A percentile compares a stretch with the other conserved stretches of the same genome.
phyloP scores from a whole-genome alignment of 2,888 invertebrate species.

The Nomada goodeniana region DNA sequence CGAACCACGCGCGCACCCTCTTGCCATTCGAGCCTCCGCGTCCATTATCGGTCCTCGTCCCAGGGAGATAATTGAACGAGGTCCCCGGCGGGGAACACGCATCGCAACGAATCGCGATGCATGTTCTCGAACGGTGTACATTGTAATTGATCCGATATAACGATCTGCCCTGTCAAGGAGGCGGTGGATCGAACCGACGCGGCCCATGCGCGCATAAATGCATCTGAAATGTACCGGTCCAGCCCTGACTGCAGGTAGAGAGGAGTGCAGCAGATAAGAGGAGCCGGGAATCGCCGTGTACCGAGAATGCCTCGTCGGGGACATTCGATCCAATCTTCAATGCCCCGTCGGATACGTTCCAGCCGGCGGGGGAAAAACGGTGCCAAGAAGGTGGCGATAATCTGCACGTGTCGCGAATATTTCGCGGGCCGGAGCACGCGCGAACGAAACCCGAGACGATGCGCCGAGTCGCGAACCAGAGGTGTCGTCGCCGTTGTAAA shows the following conservation, averaged over 20 bases:
- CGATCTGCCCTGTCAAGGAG: slow-evolving; percentile 49
- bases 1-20: slow-evolving; percentile 10
- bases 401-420: slow-evolving; percentile 75
- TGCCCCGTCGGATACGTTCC: slow-evolving; percentile 50
- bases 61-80: slow-evolving; percentile 44
- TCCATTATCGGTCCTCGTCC: slow-evolving; percentile 29
- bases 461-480: slow-evolving; percentile 60
- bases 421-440: slow-evolving; percentile 75
- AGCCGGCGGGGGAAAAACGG: slow-evolving; percentile 43
- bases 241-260: slow-evolving; percentile 52
- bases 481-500: slow-evolving; percentile 65
- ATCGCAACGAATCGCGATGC: slow-evolving; percentile 49
- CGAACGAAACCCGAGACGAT: slow-evolving; percentile 69
- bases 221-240: slow-evolving; percentile 41
- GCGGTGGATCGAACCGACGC: slow-evolving; percentile 18
- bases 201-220: slow-evolving; percentile 41
- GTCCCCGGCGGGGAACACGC: slow-evolving; percentile 14
- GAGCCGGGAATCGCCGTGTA: slow-evolving; percentile 56
- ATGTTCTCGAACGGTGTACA: slow-evolving; percentile 40
- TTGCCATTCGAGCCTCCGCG: background rate
- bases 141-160: slow-evolving; percentile 59
- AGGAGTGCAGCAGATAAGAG: slow-evolving; percentile 56
- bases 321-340: slow-evolving; percentile 77
- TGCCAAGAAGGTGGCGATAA: slow-evolving; percentile 71
- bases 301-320: slow-evolving; percentile 75